phyloP scores from a whole-genome alignment of 1,140 invertebrate species.

The Lepidurus packardi region DNA sequence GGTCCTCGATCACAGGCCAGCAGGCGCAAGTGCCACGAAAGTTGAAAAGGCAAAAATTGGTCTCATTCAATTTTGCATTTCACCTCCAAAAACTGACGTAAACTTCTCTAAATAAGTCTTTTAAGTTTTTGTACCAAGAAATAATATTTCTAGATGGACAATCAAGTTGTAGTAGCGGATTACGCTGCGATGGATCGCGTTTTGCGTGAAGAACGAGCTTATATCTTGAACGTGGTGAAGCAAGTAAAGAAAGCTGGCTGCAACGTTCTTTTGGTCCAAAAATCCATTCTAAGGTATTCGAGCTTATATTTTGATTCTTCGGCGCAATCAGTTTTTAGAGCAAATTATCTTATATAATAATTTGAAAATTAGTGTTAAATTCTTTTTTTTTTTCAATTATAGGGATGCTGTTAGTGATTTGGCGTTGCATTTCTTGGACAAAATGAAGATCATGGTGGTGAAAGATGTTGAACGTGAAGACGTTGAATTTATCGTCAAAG shows the following conservation, averaged over 20 bases:
- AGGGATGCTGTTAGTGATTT: constrained; percentile 94
- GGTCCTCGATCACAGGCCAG: constrained; percentile 83
- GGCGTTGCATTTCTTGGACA: constrained; percentile 95
- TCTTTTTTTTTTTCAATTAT: constrained; percentile 36
- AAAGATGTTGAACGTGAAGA: constrained; percentile 98
- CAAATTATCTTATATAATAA: neutral
- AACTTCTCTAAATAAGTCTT: constrained; percentile 42
- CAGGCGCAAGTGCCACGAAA: constrained; percentile 81
- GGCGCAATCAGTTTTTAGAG: neutral
- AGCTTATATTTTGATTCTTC: constrained; percentile 3
- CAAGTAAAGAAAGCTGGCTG: constrained; percentile 98
- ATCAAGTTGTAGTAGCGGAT: constrained; percentile 85
- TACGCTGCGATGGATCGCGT: constrained; percentile 99
- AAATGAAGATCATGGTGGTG: constrained; percentile 98
- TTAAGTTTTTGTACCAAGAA: neutral
- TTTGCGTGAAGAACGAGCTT: constrained; percentile 94
- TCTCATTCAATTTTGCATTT: constrained; percentile 99
- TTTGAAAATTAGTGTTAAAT: neutral
- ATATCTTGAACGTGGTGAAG: constrained; percentile 98
- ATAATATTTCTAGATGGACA: constrained; percentile 48
- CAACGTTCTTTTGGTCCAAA: constrained; percentile 96
- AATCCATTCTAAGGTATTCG: constrained; percentile 84
- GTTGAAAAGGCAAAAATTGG: constrained; percentile 98
- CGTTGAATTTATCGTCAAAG: constrained; percentile 93
- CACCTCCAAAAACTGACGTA: constrained; percentile 98